A percentile compares a stretch with the other conserved stretches of the same genome.
Evolutionary conservation across 1,140 invertebrate species (phyloP).

Genomic region (Drosophila novamexicana): DNA sequence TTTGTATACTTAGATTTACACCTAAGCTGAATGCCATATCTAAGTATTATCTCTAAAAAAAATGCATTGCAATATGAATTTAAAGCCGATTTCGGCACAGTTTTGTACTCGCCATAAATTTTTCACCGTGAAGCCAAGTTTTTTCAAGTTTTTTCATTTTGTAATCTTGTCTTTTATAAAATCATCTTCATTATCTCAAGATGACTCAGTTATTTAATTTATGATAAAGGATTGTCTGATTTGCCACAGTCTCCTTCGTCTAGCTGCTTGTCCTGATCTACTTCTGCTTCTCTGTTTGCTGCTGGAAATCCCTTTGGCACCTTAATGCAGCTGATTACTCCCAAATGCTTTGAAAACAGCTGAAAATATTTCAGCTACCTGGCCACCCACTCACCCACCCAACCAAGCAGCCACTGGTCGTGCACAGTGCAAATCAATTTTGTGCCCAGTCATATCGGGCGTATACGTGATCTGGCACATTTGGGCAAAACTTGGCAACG

Average conservation of each 20-base stretch:
- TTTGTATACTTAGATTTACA: too few species aligned
- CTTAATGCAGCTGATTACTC: slow-evolving; percentile 21
- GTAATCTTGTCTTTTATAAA: neutral
- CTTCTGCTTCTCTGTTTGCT: neutral
- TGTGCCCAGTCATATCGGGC: slow-evolving; percentile 33
- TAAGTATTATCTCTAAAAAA: too few species aligned
- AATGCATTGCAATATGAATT: too few species aligned
- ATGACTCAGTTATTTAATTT: slow-evolving; percentile 1
- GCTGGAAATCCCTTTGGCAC: slow-evolving; percentile 5
- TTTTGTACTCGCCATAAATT: too few species aligned
- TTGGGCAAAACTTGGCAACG: slow-evolving; percentile 36
- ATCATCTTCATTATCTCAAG: neutral
- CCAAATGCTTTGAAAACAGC: slow-evolving; percentile 23
- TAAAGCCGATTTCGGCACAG: too few species aligned
- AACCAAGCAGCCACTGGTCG: too few species aligned
- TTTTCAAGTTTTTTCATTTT: neutral
- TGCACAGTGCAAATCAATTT: slow-evolving; percentile 22
- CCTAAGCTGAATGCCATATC: too few species aligned
- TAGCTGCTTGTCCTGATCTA: neutral
- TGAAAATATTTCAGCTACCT: slow-evolving; percentile 22
- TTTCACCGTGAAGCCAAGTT: too few species aligned
- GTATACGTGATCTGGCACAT: slow-evolving; percentile 42
- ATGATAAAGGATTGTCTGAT: slow-evolving; percentile 16
- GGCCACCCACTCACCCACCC: neutral
- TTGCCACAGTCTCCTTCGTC: neutral